Conservation (phyloP, 2,888 invertebrate species). For the Notodonta ziczac region DNA sequence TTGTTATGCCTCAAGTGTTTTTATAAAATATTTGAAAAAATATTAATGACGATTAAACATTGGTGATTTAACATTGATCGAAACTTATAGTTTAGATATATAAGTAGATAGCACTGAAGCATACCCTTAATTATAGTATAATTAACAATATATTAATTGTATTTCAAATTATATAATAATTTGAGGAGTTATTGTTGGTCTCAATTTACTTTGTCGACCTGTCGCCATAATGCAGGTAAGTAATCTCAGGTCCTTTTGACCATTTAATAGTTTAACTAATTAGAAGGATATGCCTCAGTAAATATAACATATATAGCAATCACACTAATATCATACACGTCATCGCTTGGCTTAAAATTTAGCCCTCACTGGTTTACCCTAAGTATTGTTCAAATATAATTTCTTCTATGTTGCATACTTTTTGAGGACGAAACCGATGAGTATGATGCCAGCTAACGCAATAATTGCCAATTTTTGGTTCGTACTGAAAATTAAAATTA, state of each 20-base stretch:
- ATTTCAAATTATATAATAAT: too few species aligned
- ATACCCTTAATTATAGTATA: neutral
- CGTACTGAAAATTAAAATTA: slow-evolving; percentile 42
- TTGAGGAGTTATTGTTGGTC: too few species aligned
- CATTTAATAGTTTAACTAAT: too few species aligned
- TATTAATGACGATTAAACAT: too few species aligned
- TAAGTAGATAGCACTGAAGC: neutral
- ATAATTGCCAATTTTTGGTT: slow-evolving; percentile 61
- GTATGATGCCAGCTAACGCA: slow-evolving; percentile 58
- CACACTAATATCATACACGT: slow-evolving; percentile 12
- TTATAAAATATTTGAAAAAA: too few species aligned
- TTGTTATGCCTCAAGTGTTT: too few species aligned
- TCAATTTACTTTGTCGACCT: too few species aligned
- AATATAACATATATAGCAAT: slow-evolving; percentile 4
- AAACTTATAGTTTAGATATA: too few species aligned
- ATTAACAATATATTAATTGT: too few species aligned
- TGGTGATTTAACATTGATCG: too few species aligned
- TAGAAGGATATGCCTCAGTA: slow-evolving; percentile 12
- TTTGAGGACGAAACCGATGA: slow-evolving; percentile 58
- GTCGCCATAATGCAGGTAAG: neutral
- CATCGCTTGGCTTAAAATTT: slow-evolving; percentile 27
- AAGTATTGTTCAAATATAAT: neutral
- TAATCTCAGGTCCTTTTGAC: too few species aligned
- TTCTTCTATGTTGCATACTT: slow-evolving; percentile 44
- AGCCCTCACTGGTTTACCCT: slow-evolving; percentile 6